Percentiles rank a stretch among this genome's conserved stretches.
Conservation (phyloP, 37 sponge, comb jelly and placozoan genomes). For the Theonella swinhoei region DNA sequence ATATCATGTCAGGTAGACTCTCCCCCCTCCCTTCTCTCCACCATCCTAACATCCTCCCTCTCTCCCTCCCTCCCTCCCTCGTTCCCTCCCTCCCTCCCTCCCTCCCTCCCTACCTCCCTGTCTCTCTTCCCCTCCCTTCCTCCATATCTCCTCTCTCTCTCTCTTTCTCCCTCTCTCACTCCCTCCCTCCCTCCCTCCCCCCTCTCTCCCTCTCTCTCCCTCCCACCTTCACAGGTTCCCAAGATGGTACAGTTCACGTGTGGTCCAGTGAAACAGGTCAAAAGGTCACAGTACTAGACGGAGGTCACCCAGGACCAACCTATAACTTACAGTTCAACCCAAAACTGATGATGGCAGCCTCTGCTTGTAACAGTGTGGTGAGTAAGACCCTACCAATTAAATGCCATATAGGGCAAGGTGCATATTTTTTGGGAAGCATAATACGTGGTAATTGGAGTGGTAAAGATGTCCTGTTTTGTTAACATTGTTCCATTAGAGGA, state of each 20-base stretch:
- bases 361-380: constrained; percentile 41
- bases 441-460: neutral
- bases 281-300: constrained; percentile 86
- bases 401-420: neutral
- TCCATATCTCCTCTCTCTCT: too few species aligned
- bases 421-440: neutral
- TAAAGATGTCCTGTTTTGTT: neutral
- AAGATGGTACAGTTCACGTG: constrained; percentile 92
- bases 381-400: neutral
- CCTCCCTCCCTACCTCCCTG: too few species aligned
- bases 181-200: neutral
- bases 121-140: too few species aligned
- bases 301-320: constrained; percentile 93
- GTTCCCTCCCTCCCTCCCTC: too few species aligned
- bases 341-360: constrained; percentile 88
- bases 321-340: constrained; percentile 94
- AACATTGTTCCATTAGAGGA: neutral
- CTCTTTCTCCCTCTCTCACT: neutral
- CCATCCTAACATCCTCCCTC: neutral
- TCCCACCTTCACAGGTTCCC: constrained; percentile 68
- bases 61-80: neutral
- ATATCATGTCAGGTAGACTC: constrained; percentile 89
- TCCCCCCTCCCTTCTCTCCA: neutral
- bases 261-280: constrained; percentile 91
- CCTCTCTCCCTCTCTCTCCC: neutral